Evolutionary conservation across 2,113 vertebrate species (phyloP).

Genomic region (Sceloporus undulatus): DNA sequence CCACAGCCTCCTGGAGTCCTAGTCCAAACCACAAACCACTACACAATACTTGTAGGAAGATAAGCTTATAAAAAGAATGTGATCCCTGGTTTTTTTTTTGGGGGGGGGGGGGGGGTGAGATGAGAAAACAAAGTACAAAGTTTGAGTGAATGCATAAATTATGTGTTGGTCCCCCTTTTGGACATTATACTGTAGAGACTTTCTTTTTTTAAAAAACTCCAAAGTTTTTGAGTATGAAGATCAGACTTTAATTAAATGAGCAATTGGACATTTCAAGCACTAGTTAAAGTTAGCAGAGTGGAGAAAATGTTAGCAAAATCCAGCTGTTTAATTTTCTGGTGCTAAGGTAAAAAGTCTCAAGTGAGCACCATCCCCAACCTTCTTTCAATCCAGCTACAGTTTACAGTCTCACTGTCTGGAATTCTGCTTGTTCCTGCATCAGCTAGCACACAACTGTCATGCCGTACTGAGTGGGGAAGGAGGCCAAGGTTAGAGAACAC

Average conservation of each 20-base stretch:
- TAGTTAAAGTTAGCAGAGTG: slow-evolving; percentile 31
- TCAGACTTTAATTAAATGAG: slow-evolving; percentile 18
- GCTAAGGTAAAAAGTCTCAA: slow-evolving; percentile 4
- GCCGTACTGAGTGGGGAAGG: not conserved
- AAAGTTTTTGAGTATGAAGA: slow-evolving; percentile 2
- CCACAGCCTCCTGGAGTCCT: too few relatives aligned
- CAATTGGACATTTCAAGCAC: slow-evolving; percentile 47
- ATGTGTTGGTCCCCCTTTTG: not conserved
- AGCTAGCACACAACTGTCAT: slow-evolving; percentile 52
- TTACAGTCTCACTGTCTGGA: slow-evolving; percentile 40
- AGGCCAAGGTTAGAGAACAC: slow-evolving; percentile 53
- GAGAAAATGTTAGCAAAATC: slow-evolving; percentile 12
- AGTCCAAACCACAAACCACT: too few relatives aligned
- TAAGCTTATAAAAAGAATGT: too few relatives aligned
- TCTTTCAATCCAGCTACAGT: slow-evolving; percentile 59
- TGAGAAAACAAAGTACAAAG: too few relatives aligned
- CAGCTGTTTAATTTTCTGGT: not conserved
- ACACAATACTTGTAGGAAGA: too few relatives aligned
- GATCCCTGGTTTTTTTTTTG: too few relatives aligned
- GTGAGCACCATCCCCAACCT: slow-evolving; percentile 40
- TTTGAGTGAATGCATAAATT: not conserved
- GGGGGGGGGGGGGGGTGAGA: too few relatives aligned
- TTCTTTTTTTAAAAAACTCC: not conserved
- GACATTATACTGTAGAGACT: not conserved
- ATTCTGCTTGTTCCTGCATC: slow-evolving; percentile 36